These are phyloP conservation scores for Sardinella longiceps DNA, from an alignment of 2,797 vertebrate genomes.

Conservation along the genomic window DNA sequence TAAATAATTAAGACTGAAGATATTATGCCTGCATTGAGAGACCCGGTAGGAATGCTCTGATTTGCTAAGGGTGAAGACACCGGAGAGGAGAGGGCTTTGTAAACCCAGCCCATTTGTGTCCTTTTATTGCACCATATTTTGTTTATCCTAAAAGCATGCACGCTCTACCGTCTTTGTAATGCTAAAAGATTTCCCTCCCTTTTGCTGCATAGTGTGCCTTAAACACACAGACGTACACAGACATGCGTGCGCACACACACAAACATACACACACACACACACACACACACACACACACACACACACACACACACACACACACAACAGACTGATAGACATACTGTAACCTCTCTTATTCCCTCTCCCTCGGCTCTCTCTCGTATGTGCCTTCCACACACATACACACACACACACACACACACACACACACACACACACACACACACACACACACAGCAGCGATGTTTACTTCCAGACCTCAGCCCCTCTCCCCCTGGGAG, in stretches of 20 bases:
- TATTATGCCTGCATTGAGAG: slow-evolving; percentile 14
- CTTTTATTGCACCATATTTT: slow-evolving; percentile 11
- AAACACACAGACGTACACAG: slow-evolving; percentile 12
- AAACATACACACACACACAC: not conserved
- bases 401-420: slow-evolving; percentile 22
- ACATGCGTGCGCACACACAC: not conserved
- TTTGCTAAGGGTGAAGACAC: not conserved
- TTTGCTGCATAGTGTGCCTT: slow-evolving; percentile 3
- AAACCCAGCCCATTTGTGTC: not conserved
- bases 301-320: slow-evolving; percentile 25
- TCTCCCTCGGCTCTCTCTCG: slow-evolving; percentile 38
- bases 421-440: slow-evolving; percentile 42
- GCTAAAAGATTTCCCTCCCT: slow-evolving; percentile 19
- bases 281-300: not conserved
- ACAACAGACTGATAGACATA: slow-evolving; percentile 20
- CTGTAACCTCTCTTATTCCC: not conserved
- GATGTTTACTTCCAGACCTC: slow-evolving; percentile 64
- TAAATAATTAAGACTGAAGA: slow-evolving; percentile 23
- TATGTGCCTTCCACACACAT: slow-evolving; percentile 30
- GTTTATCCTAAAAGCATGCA: slow-evolving; percentile 26
- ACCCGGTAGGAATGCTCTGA: not conserved
- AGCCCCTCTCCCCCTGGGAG: slow-evolving; percentile 52
- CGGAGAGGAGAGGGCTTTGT: not conserved
- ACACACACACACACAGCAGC: slow-evolving; percentile 49
- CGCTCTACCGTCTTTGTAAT: slow-evolving; percentile 14